phyloP scores from a whole-genome alignment of 1,140 invertebrate species.

The Drosophila parvula region DNA sequence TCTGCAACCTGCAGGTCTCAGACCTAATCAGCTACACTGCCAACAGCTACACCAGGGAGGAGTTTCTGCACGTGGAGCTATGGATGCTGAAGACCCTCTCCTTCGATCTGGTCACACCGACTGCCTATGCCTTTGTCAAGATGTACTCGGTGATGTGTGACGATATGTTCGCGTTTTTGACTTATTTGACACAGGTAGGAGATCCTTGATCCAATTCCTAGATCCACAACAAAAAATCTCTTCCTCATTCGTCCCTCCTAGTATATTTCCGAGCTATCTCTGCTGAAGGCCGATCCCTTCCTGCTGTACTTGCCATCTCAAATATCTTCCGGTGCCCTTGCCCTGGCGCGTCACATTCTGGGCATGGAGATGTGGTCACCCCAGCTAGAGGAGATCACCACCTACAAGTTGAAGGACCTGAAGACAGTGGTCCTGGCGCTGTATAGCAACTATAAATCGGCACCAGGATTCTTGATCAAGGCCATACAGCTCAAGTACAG shows the following conservation, averaged over 20 bases:
- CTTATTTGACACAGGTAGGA: constrained; percentile 91
- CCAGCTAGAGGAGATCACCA: constrained; percentile 87
- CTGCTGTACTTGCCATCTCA: constrained; percentile 92
- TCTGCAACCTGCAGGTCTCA: constrained; percentile 95
- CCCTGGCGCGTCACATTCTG: constrained; percentile 90
- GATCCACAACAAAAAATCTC: too few species aligned
- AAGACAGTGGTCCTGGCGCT: constrained; percentile 89
- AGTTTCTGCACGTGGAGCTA: constrained; percentile 96
- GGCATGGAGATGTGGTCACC: constrained; percentile 88
- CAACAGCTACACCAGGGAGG: constrained; percentile 95
- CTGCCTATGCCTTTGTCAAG: constrained; percentile 92
- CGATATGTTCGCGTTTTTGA: constrained; percentile 88
- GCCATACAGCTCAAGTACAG: constrained; percentile 94
- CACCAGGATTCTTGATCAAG: constrained; percentile 88
- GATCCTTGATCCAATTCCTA: rapidly evolving
- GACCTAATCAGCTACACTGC: constrained; percentile 99
- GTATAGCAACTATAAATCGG: constrained; percentile 88
- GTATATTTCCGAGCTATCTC: constrained; percentile 93
- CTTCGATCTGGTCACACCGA: constrained; percentile 95
- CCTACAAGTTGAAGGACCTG: constrained; percentile 89
- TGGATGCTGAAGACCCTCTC: constrained; percentile 94
- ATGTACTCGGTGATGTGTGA: constrained; percentile 88
- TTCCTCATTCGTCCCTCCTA: constrained; percentile 74
- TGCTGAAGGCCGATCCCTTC: constrained; percentile 94
- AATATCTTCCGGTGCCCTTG: constrained; percentile 92